These are phyloP conservation scores for Machimus atricapillus DNA, from an alignment of 2,888 invertebrate genomes.

Conservation along the genomic window DNA sequence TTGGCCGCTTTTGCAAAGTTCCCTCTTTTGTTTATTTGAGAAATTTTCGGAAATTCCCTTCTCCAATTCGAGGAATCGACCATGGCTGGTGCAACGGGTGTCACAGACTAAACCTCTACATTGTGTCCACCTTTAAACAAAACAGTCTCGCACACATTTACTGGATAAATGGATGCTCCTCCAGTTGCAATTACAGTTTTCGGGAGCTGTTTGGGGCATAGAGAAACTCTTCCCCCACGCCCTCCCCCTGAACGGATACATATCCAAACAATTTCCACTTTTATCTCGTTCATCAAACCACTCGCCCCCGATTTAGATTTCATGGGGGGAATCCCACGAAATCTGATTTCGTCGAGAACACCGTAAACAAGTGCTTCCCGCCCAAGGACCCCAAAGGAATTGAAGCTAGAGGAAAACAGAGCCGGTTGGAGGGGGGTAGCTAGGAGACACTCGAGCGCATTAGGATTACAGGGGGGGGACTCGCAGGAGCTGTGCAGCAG, in stretches of 20 bases:
- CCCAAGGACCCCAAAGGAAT: not conserved
- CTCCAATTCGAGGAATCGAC: not conserved
- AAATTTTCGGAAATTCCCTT: not conserved
- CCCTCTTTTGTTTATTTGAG: not conserved
- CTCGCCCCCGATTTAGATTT: not conserved
- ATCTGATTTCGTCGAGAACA: not conserved
- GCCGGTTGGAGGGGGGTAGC: not conserved
- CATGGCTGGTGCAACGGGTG: not conserved
- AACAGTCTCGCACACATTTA: not conserved
- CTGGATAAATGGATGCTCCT: not conserved
- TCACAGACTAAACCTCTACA: not conserved
- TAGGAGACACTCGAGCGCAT: not conserved
- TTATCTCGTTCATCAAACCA: not conserved
- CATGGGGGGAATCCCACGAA: not conserved
- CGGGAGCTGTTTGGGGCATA: not conserved
- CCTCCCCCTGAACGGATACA: not conserved
- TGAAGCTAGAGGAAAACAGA: not conserved
- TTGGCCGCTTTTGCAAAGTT: not conserved
- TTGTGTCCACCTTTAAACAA: not conserved
- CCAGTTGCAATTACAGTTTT: not conserved
- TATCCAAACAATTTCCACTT: not conserved
- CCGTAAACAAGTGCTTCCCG: not conserved
- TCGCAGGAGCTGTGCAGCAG: not conserved
- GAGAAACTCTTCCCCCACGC: not conserved
- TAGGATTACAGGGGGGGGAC: not conserved